Conservation (phyloP, 2,888 invertebrate species). For the Hipparchia sbordonii region DNA sequence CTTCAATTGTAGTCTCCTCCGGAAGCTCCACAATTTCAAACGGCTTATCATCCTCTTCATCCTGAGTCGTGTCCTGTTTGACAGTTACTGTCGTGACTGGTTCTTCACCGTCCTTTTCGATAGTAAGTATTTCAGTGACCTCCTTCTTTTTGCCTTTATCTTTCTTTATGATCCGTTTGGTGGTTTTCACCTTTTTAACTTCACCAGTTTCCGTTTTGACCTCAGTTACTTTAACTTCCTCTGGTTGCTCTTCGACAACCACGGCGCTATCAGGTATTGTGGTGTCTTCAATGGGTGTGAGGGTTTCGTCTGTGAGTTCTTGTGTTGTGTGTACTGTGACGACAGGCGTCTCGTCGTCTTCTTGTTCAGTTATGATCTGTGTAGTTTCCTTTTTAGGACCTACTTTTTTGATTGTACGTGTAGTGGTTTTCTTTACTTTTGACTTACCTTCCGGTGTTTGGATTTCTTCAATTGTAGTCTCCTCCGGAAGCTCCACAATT, state of each 20-base stretch:
- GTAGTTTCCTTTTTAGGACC: too few relatives aligned
- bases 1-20: conserved; percentile 43
- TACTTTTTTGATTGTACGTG: too few relatives aligned
- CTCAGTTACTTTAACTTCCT: conserved; percentile 12
- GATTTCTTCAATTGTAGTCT: too few relatives aligned
- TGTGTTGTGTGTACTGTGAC: conserved; percentile 42
- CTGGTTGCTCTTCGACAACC: conserved; percentile 33
- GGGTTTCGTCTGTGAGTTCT: conserved; percentile 40
- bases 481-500: too few relatives aligned
- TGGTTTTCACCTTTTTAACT: conserved; percentile 1
- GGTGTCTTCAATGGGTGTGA: conserved; percentile 10
- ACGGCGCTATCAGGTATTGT: neutral
- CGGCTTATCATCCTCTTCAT: conserved; percentile 12
- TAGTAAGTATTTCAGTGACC: conserved; percentile 36
- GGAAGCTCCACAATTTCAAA: conserved; percentile 51
- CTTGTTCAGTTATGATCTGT: too few relatives aligned
- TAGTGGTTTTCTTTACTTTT: too few relatives aligned
- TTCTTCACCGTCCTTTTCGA: conserved; percentile 48
- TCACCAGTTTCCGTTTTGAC: conserved; percentile 1
- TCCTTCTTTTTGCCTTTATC: neutral
- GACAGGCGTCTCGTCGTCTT: conserved; percentile 24
- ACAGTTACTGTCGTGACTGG: conserved; percentile 45
- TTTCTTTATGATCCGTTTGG: conserved; percentile 13
- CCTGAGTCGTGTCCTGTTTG: conserved; percentile 18
- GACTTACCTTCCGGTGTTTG: too few relatives aligned